Percentiles rank a stretch among this genome's conserved stretches.
These are phyloP conservation scores for Nectonema munidae DNA, from an alignment of 2,888 invertebrate genomes.

Conservation along the genomic window DNA sequence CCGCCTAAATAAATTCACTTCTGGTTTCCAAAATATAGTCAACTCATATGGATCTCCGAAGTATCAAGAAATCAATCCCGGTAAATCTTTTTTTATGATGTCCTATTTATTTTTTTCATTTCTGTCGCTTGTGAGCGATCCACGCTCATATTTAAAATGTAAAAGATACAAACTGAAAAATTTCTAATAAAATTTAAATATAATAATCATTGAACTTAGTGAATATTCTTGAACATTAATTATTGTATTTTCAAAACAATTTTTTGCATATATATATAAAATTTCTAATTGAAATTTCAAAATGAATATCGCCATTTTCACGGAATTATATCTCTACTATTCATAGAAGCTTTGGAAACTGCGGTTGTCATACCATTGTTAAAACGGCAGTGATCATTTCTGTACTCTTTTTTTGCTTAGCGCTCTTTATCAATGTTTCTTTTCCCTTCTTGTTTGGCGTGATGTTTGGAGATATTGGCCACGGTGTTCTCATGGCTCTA, in stretches of 20 bases:
- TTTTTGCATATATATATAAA: too few species aligned
- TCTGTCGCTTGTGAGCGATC: too few species aligned
- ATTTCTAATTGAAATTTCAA: too few species aligned
- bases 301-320: too few species aligned
- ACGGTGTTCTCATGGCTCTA: conserved; percentile 55
- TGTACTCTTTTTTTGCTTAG: conserved; percentile 25
- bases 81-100: conserved; percentile 31
- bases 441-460: conserved; percentile 89
- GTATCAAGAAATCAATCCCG: conserved; percentile 81
- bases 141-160: too few species aligned
- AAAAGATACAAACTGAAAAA: too few species aligned
- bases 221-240: too few species aligned
- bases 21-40: conserved; percentile 66
- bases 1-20: conserved; percentile 72
- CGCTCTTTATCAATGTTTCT: conserved; percentile 76
- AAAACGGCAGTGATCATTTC: not conserved
- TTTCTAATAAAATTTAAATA: too few species aligned
- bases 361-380: not conserved
- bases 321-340: too few species aligned
- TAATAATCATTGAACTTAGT: too few species aligned
- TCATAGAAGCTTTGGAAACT: not conserved
- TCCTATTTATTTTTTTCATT: conserved; percentile 12
- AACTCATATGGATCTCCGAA: conserved; percentile 80
- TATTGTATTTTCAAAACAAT: too few species aligned
- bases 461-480: conserved; percentile 95